Percentiles rank a stretch among this genome's conserved stretches.
phyloP scores from a whole-genome alignment of 2,797 vertebrate genomes.

The Silurus lanzhouensis region DNA sequence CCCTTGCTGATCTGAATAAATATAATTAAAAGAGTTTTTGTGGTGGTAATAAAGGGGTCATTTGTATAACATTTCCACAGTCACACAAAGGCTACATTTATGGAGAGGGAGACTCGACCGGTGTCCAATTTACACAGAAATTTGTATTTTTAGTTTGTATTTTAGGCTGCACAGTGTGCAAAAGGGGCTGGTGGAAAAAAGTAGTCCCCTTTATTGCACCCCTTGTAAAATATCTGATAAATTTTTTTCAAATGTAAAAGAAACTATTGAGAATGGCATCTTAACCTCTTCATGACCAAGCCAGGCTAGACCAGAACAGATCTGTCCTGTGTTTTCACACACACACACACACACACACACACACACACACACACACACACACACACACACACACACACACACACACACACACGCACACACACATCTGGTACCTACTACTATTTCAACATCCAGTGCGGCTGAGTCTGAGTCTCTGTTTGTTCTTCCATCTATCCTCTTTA shows the following conservation, averaged over 20 bases:
- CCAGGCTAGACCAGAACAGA: constrained; percentile 28
- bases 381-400: constrained; percentile 49
- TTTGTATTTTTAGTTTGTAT: constrained; percentile 91
- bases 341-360: constrained; percentile 33
- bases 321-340: constrained; percentile 42
- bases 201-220: constrained; percentile 79
- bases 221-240: constrained; percentile 85
- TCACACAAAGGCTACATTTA: constrained; percentile 97
- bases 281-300: constrained; percentile 56
- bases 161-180: constrained; percentile 68
- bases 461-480: constrained; percentile 18
- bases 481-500: constrained; percentile 35
- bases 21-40: constrained; percentile 97
- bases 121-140: constrained; percentile 94
- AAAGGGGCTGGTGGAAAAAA: constrained; percentile 81
- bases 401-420: constrained; percentile 42
- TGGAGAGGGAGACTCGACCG: constrained; percentile 81
- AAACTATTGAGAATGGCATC: constrained; percentile 67
- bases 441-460: constrained; percentile 14
- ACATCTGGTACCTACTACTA: constrained; percentile 32
- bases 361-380: constrained; percentile 40
- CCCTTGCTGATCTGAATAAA: constrained; percentile 88
- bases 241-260: constrained; percentile 80
- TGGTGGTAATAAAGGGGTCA: constrained; percentile 97
- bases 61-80: constrained; percentile 98